These are phyloP conservation scores for Anthophora plumipes DNA, from an alignment of 2,888 invertebrate species.

Conservation along the genomic window DNA sequence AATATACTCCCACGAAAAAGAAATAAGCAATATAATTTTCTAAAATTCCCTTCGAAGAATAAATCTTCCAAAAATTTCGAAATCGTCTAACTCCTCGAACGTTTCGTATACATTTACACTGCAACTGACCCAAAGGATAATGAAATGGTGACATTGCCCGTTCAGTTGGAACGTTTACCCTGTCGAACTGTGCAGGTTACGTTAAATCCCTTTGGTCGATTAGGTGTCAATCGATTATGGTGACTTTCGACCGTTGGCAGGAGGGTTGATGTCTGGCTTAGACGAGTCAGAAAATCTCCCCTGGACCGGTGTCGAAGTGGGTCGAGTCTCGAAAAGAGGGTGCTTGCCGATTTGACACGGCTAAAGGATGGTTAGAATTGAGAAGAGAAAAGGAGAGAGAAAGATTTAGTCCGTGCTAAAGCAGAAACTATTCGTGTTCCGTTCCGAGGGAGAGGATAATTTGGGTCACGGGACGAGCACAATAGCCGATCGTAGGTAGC, in stretches of 20 bases:
- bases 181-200: not conserved
- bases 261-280: slow-evolving; percentile 32
- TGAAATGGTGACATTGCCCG: not conserved
- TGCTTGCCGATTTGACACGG: slow-evolving; percentile 61
- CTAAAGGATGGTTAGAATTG: slow-evolving; percentile 1
- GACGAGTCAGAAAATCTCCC: slow-evolving; percentile 49
- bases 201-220: slow-evolving; percentile 8
- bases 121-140: too few relatives aligned
- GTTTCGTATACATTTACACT: not conserved
- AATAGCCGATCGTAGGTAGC: slow-evolving; percentile 67
- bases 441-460: slow-evolving; percentile 66
- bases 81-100: not conserved
- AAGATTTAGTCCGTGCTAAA: slow-evolving; percentile 57
- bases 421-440: slow-evolving; percentile 68
- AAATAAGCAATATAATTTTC: too few relatives aligned
- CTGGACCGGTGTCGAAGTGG: slow-evolving; percentile 38
- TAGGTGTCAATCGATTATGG: slow-evolving; percentile 20
- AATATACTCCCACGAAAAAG: too few relatives aligned
- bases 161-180: not conserved
- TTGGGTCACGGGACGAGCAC: slow-evolving; percentile 69
- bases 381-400: slow-evolving; percentile 23
- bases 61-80: too few relatives aligned
- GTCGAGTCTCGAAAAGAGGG: slow-evolving; percentile 56
- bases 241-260: slow-evolving; percentile 25
- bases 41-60: too few relatives aligned